Conservation (phyloP, 2,797 vertebrate genomes). For the Cirrhinus molitorella region DNA sequence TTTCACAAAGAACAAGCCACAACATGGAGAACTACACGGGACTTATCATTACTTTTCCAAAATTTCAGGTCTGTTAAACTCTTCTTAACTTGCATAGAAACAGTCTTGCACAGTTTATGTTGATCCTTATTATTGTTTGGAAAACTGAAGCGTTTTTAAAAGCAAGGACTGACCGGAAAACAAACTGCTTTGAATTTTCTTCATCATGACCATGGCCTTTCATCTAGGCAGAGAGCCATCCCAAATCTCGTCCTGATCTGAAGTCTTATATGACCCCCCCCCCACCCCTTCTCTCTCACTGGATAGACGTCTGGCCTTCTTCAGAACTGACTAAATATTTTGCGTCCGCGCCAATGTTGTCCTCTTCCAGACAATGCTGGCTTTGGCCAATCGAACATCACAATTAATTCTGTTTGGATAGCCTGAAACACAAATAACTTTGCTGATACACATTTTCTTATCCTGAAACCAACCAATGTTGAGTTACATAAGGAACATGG, state of each 20-base stretch:
- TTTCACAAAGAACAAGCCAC: background rate
- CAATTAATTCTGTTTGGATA: constrained; percentile 57
- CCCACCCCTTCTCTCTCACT: constrained; percentile 64
- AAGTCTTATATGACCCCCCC: constrained; percentile 33
- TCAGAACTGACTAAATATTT: constrained; percentile 67
- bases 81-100: background rate
- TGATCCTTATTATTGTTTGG: constrained; percentile 11
- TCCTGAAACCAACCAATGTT: constrained; percentile 33
- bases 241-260: constrained; percentile 17
- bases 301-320: constrained; percentile 70
- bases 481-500: constrained; percentile 40
- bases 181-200: constrained; percentile 15
- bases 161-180: constrained; percentile 1
- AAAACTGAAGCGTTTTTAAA: constrained; percentile 8
- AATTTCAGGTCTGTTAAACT: background rate
- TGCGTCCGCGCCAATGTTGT: constrained; percentile 47
- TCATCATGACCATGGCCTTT: constrained; percentile 30
- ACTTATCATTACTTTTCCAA: background rate
- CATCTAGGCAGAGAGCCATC: constrained; percentile 19
- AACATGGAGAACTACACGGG: background rate
- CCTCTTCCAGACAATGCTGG: constrained; percentile 51
- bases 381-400: constrained; percentile 47
- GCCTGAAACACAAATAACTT: constrained; percentile 50
- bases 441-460: constrained; percentile 46
- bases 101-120: background rate